Base-by-base conservation (phyloP, 2,113 vertebrate species). In the Epinephelus lanceolatus region DNA sequence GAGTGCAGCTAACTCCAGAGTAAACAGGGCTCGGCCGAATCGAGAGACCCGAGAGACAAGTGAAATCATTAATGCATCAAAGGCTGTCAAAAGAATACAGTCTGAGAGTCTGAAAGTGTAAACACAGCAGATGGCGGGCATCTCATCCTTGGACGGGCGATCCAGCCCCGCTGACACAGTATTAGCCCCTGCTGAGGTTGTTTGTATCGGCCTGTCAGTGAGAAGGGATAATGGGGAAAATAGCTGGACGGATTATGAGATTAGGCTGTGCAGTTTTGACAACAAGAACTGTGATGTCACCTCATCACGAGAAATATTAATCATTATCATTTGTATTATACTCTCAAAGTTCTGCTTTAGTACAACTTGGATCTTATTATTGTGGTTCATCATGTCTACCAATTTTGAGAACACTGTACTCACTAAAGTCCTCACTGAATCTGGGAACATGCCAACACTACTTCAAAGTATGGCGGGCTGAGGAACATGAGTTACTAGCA, bases 21-120 rank as follows among this genome's bases (percentile, higher is more conserved):
- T 85, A 92, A 90, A 91, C 91, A 91, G 73, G 74, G 80, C 72
- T 42, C 33, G 80, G 76, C 76, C 27, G 59, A 90, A 86, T 61
- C 69, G n/a, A 80, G 89, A 85, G 75, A 71, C 81, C 73, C 56
- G 19, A 71, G 84, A 88, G 89, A 91, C 61, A 18, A n/a, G 65
- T 30, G 78, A 52, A 86, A 91, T 92, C 88, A 92, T 92, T 78
- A 91, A 89, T 86, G 91, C 89, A 92, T 91, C 89, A 92, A 90
- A 92, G 86, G 40, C 89, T 92, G 88, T 93, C 86, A 84, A 80
- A 91, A 87, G 78, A 88, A 85, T 83, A 90, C 70, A 56, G 74
- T 76, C 57, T 67, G 61, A 83, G 80, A 80, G 88, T 87, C 33
- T 87, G 68, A 80, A 78, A 90, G 88, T 90, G 75, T 87, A 90